Base-by-base conservation (phyloP, 1,140 invertebrate species). In the Drosophila santomea region DNA sequence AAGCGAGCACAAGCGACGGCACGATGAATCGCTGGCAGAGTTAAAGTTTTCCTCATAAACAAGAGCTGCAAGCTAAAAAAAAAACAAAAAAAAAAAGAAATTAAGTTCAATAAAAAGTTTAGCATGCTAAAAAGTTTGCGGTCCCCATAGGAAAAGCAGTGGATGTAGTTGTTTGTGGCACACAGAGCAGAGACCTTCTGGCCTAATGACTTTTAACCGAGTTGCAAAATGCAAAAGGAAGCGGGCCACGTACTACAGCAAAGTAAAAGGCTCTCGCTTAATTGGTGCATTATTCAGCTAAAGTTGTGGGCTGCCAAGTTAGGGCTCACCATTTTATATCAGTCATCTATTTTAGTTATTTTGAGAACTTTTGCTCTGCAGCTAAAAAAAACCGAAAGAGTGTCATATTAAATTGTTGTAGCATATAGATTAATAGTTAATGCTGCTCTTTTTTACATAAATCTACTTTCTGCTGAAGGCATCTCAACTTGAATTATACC, bases 121-220 rank as follows among this genome's bases (percentile, higher is more conserved):
- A 59, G 61, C 51, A 54, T 64, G 81, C 44, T 64, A 61, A 84
- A 85, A 84, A 84, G 78, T 84, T 85, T 73, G 62, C 47, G 66
- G 60, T 59, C 56, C 63, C 78, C 50, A 35, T 44, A 36, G 61
- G 72, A 32, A 35, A 17, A 14, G 35, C 20, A 35, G n/a, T 1
- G 0, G 43, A 4, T 17, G 3, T 7, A 7, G 25, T 3, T 4
- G 7, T 15, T 12, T 38, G 14, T 14, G 17, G 28, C 61, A 52
- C 48, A 47, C 0, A 5, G 57, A 55, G 56, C 56, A 48, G 54
- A 50, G 39, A 61, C 43, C 63, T 71, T 35, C 78, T 78, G 74
- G 83, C 82, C 82, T 85, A 85, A 85, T 85, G 82, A 85, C 82
- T 88, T 85, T 86, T 86, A 85, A 67, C 82, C 82, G 55, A 86